Evolutionary conservation across 2,888 invertebrate genomes (phyloP), one percentile per base, ranked within the genome.

Genomic region (Agrotis clavis): DNA sequence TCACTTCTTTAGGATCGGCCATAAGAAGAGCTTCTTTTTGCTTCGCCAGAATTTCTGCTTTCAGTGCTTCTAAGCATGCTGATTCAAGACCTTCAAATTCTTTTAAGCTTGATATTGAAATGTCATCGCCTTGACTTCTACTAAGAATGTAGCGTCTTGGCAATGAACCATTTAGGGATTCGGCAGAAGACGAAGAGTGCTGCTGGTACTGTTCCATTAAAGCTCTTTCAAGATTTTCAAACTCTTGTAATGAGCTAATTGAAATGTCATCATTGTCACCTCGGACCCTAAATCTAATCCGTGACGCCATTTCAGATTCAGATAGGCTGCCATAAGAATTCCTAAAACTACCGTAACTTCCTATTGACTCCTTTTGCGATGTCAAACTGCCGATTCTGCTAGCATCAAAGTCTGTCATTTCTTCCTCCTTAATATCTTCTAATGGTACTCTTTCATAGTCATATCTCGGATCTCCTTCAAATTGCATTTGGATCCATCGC

Each of bases 191-290:
- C 67, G 97, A 97, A 63, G 97, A 97, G 86, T 97, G 97, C 84
- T 97, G 97, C 87, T 97, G 97, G 86, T 97, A 97, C 90, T 98
- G 98, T 90, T 98, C 98, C 90, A 98, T 96, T 88, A 99, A 97
- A 1, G 98, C 98, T 85, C 97, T 97, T 93, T 99, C 99, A 18
- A 99, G 95, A 79, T 98, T 98, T 95, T 99, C 99, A 95, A 99
- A 99, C 91, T 99, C 99, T 93, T 99, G 99, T 74, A 99, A 96
- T 9, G 99, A 99, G 81, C 98, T 98, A 92, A 99, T 98, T 0
- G 99, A 99, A 56, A 99, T 97, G 90, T 99, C 99, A 90, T 99
- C 99, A 89, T 98, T 98, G 85, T 99, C 99, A n/a, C 98, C 97
- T 84, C 98, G 97, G 5, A 98, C 97, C 88, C 98, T 98, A 92